Percentiles rank a stretch among this genome's conserved stretches.
phyloP scores from a whole-genome alignment of 2,888 invertebrate species.

The Dermolepida albohirtum region DNA sequence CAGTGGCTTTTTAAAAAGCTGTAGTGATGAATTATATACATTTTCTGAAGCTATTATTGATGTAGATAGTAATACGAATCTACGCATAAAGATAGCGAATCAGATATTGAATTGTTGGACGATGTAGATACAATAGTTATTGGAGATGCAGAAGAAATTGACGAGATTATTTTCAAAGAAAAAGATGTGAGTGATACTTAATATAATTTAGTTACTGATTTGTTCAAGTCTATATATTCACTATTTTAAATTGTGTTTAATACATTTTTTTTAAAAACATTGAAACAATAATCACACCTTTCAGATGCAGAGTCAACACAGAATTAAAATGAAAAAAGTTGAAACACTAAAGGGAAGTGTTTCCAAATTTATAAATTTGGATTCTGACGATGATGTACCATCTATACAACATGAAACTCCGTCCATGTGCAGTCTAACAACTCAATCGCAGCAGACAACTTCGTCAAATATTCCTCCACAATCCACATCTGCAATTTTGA shows the following conservation, averaged over 20 bases:
- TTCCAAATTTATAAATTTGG: constrained; percentile 13
- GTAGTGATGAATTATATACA: neutral
- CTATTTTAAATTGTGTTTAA: too few species aligned
- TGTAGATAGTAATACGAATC: constrained; percentile 14
- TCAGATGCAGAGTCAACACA: neutral
- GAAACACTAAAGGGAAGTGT: too few species aligned
- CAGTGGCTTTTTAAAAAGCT: neutral
- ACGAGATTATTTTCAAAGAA: constrained; percentile 3
- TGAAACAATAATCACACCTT: neutral
- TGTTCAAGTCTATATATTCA: neutral
- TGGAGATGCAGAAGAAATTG: constrained; percentile 11
- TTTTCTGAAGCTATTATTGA: constrained; percentile 5
- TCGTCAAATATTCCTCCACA: too few species aligned
- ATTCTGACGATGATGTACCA: constrained; percentile 5
- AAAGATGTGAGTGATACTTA: neutral
- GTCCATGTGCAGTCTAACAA: neutral
- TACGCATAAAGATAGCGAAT: constrained; percentile 11
- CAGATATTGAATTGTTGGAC: constrained; percentile 11
- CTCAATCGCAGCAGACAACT: neutral
- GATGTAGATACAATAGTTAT: constrained; percentile 10
- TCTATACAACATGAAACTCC: neutral
- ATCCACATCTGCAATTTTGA: too few species aligned
- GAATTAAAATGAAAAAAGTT: constrained; percentile 2
- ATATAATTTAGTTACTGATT: neutral
- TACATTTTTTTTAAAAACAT: too few species aligned